Evolutionary conservation across 2,113 vertebrate genomes (phyloP).

Genomic region (Brachypteracias leptosomus): DNA sequence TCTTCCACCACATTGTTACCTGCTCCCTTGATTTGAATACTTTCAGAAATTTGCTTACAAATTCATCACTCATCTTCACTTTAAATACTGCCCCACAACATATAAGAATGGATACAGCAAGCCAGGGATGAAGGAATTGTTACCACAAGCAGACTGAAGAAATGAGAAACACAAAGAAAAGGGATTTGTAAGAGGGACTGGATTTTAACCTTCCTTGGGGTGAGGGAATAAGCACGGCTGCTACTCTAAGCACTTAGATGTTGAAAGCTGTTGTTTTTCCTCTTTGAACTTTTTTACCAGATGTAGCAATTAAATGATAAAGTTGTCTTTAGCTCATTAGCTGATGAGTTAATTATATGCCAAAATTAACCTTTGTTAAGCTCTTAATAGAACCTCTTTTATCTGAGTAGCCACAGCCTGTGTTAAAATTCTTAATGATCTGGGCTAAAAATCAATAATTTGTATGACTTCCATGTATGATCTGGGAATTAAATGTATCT

Average conservation of each 20-base stretch:
- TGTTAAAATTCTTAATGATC: slow-evolving; percentile 65
- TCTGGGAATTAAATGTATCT: slow-evolving; percentile 44
- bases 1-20: background rate
- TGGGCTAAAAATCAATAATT: slow-evolving; percentile 61
- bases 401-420: slow-evolving; percentile 37
- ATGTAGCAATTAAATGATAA: slow-evolving; percentile 57
- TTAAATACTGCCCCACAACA: background rate
- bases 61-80: background rate
- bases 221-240: background rate
- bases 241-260: slow-evolving; percentile 34
- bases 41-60: background rate
- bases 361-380: slow-evolving; percentile 67
- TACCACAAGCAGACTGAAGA: background rate
- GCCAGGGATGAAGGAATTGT: background rate
- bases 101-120: background rate
- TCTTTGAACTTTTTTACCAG: slow-evolving; percentile 63
- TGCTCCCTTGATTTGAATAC: background rate
- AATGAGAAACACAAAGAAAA: slow-evolving; percentile 19
- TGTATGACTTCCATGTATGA: slow-evolving; percentile 43
- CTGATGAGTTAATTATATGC: slow-evolving; percentile 57
- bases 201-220: slow-evolving; percentile 45
- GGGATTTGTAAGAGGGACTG: slow-evolving; percentile 27
- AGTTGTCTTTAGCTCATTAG: slow-evolving; percentile 62
- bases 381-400: slow-evolving; percentile 57
- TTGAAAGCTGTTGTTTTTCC: slow-evolving; percentile 20